Conservation (phyloP, 92 coral and sea anemone genomes). For the Metridium senile region DNA sequence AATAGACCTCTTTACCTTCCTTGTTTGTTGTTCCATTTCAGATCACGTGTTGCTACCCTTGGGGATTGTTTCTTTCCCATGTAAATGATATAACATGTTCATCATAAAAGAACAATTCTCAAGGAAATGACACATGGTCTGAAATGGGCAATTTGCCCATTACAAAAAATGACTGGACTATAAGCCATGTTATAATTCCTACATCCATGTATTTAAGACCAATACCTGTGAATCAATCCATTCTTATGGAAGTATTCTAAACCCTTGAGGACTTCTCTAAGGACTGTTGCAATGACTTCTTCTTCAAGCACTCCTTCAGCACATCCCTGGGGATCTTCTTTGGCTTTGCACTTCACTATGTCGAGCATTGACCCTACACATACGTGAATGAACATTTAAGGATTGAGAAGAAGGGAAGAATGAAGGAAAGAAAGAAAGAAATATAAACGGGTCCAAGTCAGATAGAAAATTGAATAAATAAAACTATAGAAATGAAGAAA, state of each 20-base stretch:
- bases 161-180: too few relatives aligned
- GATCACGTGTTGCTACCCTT: too few relatives aligned
- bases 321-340: conserved; percentile 44
- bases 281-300: conserved; percentile 85
- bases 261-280: conserved; percentile 93
- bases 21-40: too few relatives aligned
- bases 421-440: neutral
- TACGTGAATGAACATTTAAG: neutral
- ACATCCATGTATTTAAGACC: neutral
- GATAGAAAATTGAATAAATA: too few relatives aligned
- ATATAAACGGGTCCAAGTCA: neutral
- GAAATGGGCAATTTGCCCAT: too few relatives aligned
- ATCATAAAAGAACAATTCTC: too few relatives aligned
- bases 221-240: conserved; percentile 96
- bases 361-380: conserved; percentile 94
- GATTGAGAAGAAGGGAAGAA: neutral
- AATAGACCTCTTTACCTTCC: too few relatives aligned
- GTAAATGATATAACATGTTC: too few relatives aligned
- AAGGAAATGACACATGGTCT: too few relatives aligned
- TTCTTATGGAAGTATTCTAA: conserved; percentile 96
- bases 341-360: conserved; percentile 72
- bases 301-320: conserved; percentile 95
- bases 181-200: too few relatives aligned
- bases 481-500: too few relatives aligned
- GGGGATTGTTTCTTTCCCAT: too few relatives aligned